Base-by-base conservation (phyloP, 2,888 invertebrate species). In the Idaea straminata region DNA sequence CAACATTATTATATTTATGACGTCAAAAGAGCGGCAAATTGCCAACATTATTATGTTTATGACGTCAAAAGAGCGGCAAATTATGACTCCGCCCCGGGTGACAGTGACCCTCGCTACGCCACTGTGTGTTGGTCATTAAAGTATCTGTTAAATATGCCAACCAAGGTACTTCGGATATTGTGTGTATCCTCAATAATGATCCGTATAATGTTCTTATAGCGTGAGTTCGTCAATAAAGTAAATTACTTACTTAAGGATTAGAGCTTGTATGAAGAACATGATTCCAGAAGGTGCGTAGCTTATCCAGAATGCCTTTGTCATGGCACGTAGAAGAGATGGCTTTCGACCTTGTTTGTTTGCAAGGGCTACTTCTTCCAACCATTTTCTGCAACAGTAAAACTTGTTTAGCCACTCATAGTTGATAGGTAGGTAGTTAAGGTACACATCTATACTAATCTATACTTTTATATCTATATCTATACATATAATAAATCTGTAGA, bases 291-390 rank as follows among this genome's bases (percentile, higher is more conserved):
- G 87, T 64, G 95, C 89, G 76, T 95, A 95, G 76, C 95, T 95
- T 76, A 94, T 93, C 94, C 95, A 95, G 85, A 96, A 96, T 36
- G 96, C 94, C 70, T 94, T 93, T 67, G 95, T 91, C 80, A 96
- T 92, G 13, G 95, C 95, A 69, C 94, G 94, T 36, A 95, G 90
- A 13, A 96, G 89, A 35, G 94, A 94, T 5, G 96, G 95, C 74
- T 94, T 93, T 73, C 93, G 91, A 13, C 93, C 92, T 72, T 93
- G 90, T 66, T 89, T 92, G 80, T 89, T 92, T 2, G 94, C 93
- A 68, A 90, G 84, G 69, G 94, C 92, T 71, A 95, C 84, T 85
- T 96, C 95, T 81, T 94, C 94, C 68, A 93, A 86, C 96, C 96
- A 96, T 90, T 95, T 94, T 78, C 96, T 96, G 87, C 76, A 91